Conservation (phyloP, 2,797 vertebrate species). For the Poeciliopsis presidionis region DNA sequence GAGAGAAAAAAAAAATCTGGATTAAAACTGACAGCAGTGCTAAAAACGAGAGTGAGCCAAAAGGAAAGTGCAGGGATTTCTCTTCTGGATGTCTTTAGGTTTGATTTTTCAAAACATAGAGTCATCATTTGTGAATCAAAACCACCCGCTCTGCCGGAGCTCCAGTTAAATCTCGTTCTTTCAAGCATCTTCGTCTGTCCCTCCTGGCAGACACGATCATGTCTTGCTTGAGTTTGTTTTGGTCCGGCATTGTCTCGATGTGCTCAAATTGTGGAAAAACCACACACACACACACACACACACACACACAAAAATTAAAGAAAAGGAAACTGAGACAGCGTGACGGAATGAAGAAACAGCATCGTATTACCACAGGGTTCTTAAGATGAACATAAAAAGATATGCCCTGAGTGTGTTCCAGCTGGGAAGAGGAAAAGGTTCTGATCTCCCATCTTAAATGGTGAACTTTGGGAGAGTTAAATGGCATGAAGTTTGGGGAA, state of each 20-base stretch:
- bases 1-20: background rate
- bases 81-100: slow-evolving; percentile 24
- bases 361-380: slow-evolving; percentile 62
- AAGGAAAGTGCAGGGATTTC: slow-evolving; percentile 28
- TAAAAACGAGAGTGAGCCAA: slow-evolving; percentile 6
- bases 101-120: slow-evolving; percentile 46
- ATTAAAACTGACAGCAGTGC: slow-evolving; percentile 23
- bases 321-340: slow-evolving; percentile 72
- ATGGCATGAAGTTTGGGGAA: slow-evolving; percentile 29
- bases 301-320: slow-evolving; percentile 51
- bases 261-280: slow-evolving; percentile 55
- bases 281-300: background rate
- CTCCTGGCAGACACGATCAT: slow-evolving; percentile 58
- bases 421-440: slow-evolving; percentile 51
- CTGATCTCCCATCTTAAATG: slow-evolving; percentile 50
- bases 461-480: slow-evolving; percentile 35
- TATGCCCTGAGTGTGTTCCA: slow-evolving; percentile 58
- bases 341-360: slow-evolving; percentile 77
- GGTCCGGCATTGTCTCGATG: slow-evolving; percentile 60
- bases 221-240: slow-evolving; percentile 65
- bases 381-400: slow-evolving; percentile 67
- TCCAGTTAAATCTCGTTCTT: slow-evolving; percentile 33
- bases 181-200: slow-evolving; percentile 47
- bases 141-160: slow-evolving; percentile 14
- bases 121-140: slow-evolving; percentile 55